phyloP scores from a whole-genome alignment of 23 tunicate species.

The Botrylloides violaceus region DNA sequence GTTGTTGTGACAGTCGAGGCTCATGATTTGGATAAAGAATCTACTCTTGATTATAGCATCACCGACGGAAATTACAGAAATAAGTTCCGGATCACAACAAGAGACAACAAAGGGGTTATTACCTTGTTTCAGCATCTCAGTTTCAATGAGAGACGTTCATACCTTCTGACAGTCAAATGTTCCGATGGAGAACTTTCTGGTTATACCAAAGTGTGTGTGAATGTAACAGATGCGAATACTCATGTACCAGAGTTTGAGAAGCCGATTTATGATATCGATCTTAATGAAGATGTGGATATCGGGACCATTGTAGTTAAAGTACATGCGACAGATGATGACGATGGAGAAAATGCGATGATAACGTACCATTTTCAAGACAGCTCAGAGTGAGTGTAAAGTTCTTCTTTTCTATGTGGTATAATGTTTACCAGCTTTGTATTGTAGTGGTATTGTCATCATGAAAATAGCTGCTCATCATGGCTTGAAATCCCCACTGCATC shows the following conservation, averaged over 20 bases:
- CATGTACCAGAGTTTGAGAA: constrained; percentile 56
- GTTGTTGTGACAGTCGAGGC: constrained; percentile 38
- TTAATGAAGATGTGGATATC: constrained; percentile 32
- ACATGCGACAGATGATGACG: constrained; percentile 79
- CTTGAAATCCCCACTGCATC: too few species aligned
- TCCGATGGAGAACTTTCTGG: constrained; percentile 42
- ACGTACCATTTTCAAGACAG: constrained; percentile 51
- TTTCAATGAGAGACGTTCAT: constrained; percentile 37
- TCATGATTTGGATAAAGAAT: constrained; percentile 40
- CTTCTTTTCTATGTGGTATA: too few species aligned
- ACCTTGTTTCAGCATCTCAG: constrained; percentile 32
- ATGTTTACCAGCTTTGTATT: too few species aligned
- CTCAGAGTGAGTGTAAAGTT: constrained; percentile 6
- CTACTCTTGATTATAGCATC: constrained; percentile 34
- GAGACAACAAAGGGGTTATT: constrained; percentile 33
- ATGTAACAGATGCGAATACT: constrained; percentile 63
- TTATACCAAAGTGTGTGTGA: constrained; percentile 31
- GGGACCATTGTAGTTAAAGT: constrained; percentile 38
- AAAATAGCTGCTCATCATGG: too few species aligned
- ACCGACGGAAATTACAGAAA: constrained; percentile 31
- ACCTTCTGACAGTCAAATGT: constrained; percentile 35
- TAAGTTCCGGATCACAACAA: constrained; percentile 43
- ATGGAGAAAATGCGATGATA: constrained; percentile 81
- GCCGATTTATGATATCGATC: constrained; percentile 8
- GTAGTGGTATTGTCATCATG: too few species aligned